Conservation (phyloP, 2,888 invertebrate species). For the Caenorhabditis becei region DNA sequence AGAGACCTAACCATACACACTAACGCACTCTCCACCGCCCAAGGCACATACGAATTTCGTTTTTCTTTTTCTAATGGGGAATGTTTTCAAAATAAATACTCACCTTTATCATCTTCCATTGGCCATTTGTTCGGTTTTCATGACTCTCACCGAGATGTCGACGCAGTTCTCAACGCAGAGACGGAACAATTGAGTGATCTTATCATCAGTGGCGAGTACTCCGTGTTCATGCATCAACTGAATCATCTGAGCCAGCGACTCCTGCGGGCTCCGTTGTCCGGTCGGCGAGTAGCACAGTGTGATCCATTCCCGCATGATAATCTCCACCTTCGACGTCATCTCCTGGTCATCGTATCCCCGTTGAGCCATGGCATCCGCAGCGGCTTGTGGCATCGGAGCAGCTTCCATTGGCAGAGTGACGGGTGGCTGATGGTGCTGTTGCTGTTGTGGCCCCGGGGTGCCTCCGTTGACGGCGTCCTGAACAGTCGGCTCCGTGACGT, state of each 20-base stretch:
- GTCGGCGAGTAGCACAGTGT: constrained; percentile 88
- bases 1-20: no score
- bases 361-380: constrained; percentile 37
- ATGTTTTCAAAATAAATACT: no score
- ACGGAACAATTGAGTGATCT: constrained; percentile 96
- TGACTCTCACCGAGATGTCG: constrained; percentile 90
- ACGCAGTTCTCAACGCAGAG: constrained; percentile 97
- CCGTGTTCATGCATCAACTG: constrained; percentile 92
- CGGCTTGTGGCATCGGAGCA: constrained; percentile 45
- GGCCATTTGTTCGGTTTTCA: constrained; percentile 63
- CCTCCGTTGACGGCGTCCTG: not conserved
- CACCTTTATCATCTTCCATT: no score
- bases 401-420: constrained; percentile 38
- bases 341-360: constrained; percentile 55
- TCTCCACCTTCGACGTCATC: constrained; percentile 86
- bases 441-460: not conserved
- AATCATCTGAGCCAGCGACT: constrained; percentile 94
- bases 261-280: constrained; percentile 83
- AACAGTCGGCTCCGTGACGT: no score
- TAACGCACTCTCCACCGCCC: no score
- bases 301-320: constrained; percentile 95
- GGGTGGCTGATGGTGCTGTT: constrained; percentile 17
- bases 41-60: no score
- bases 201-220: constrained; percentile 95
- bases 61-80: no score